A percentile compares a stretch with the other conserved stretches of the same genome.
phyloP scores from a whole-genome alignment of 2,888 invertebrate species.

The Rambutsinella grinnellia region DNA sequence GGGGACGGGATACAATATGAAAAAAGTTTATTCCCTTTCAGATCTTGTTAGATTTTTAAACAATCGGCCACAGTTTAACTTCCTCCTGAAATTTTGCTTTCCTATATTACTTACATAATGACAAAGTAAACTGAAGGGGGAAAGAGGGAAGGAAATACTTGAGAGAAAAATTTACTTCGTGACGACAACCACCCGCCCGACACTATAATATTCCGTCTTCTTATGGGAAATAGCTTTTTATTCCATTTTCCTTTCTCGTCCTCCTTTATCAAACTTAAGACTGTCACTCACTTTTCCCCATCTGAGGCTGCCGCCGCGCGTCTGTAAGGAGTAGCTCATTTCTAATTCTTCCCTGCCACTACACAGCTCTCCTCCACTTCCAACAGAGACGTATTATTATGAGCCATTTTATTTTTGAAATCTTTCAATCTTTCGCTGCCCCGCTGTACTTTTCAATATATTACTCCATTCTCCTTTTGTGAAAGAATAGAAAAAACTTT shows the following conservation, averaged over 20 bases:
- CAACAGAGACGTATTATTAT: no score
- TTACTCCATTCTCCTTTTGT: slow-evolving; percentile 6
- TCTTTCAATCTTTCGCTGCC: slow-evolving; percentile 38
- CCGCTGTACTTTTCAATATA: slow-evolving; percentile 1
- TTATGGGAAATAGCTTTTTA: slow-evolving; percentile 32
- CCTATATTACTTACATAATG: neutral
- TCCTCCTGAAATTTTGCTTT: neutral
- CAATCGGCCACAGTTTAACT: slow-evolving; percentile 18
- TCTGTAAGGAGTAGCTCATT: no score
- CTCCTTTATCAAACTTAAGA: slow-evolving; percentile 26
- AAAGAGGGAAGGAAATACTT: slow-evolving; percentile 17
- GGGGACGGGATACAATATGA: no score
- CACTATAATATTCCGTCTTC: no score
- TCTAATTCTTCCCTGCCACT: slow-evolving; percentile 32
- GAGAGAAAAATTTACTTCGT: slow-evolving; percentile 7
- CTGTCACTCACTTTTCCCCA: slow-evolving; percentile 37
- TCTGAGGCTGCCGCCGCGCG: neutral
- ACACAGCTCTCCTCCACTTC: neutral
- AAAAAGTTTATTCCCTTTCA: no score
- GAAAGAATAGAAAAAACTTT: slow-evolving; percentile 29
- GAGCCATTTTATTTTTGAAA: slow-evolving; percentile 46
- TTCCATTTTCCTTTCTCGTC: slow-evolving; percentile 10
- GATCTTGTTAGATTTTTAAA: slow-evolving; percentile 14
- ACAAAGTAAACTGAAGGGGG: neutral
- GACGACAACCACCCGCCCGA: no score